Evolutionary conservation across 2,113 vertebrate genomes (phyloP).

Genomic region (Lichenostomus cassidix): DNA sequence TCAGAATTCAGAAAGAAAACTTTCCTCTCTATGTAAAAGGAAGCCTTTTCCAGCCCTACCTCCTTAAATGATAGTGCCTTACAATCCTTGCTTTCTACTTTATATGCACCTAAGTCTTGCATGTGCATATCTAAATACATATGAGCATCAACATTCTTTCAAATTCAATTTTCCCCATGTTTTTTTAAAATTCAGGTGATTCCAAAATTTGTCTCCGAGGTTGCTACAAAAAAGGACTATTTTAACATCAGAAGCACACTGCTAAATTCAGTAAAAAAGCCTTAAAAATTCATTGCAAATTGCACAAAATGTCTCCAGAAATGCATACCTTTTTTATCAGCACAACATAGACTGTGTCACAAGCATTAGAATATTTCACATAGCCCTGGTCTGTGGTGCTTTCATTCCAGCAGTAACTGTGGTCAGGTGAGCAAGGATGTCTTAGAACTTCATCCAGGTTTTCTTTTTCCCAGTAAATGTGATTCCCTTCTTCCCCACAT

Average conservation of each 20-base stretch:
- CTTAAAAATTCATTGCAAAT: not conserved
- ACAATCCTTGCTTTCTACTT: not conserved
- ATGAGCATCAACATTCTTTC: not conserved
- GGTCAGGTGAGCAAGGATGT: not conserved
- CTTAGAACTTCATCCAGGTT: not conserved
- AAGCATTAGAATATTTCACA: not conserved
- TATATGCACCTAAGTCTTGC: not conserved
- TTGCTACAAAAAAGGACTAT: not conserved
- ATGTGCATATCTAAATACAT: not conserved
- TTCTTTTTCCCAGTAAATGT: not conserved
- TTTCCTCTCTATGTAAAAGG: not conserved
- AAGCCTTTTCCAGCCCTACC: not conserved
- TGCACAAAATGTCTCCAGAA: not conserved
- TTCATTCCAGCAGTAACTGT: not conserved
- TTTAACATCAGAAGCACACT: not conserved
- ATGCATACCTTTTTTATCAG: not conserved
- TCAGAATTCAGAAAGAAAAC: not conserved
- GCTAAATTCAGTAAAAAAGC: not conserved
- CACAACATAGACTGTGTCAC: rapidly evolving
- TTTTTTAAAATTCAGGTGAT: not conserved
- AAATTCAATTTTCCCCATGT: not conserved
- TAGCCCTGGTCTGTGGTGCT: not conserved
- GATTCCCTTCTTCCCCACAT: not conserved
- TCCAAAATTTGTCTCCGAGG: not conserved
- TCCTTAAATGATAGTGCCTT: not conserved